Conservation (phyloP, 2,888 invertebrate species). For the Sminthurinus aureus region DNA sequence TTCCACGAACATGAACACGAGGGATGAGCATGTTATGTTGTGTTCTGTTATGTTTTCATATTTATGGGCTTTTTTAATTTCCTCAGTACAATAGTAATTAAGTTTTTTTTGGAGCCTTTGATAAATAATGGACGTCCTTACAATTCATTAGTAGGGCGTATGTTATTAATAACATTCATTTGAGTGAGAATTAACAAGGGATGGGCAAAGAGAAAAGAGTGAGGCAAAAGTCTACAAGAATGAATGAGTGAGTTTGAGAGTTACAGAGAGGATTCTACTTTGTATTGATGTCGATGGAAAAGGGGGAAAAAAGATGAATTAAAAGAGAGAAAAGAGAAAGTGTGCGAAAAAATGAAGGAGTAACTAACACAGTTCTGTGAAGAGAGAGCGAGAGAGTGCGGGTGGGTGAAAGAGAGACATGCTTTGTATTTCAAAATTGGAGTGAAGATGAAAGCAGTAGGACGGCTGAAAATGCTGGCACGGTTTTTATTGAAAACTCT, state of each 20-base stretch:
- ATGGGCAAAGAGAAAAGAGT: background rate
- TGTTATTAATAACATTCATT: background rate
- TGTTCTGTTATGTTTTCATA: too few relatives aligned
- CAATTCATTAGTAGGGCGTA: constrained; percentile 6
- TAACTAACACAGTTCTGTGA: background rate
- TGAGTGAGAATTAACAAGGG: background rate
- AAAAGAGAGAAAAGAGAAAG: background rate
- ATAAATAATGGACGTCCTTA: constrained; percentile 12
- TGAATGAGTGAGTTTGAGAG: background rate
- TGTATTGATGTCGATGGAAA: background rate
- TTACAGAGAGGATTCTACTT: background rate
- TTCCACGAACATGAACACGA: background rate
- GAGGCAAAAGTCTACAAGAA: background rate
- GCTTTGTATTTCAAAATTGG: background rate
- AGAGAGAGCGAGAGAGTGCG: background rate
- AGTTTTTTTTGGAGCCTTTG: constrained; percentile 3
- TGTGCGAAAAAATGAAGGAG: constrained; percentile 10
- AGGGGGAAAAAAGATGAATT: background rate
- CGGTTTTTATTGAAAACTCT: constrained; percentile 22
- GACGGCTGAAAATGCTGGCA: constrained; percentile 8
- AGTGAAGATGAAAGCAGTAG: constrained; percentile 13
- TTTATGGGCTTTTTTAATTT: too few relatives aligned
- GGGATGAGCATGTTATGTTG: too few relatives aligned
- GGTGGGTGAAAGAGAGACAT: background rate
- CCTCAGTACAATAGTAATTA: background rate